Evolutionary conservation across 2,797 vertebrate species (phyloP).

Genomic region (Arvicola amphibius): DNA sequence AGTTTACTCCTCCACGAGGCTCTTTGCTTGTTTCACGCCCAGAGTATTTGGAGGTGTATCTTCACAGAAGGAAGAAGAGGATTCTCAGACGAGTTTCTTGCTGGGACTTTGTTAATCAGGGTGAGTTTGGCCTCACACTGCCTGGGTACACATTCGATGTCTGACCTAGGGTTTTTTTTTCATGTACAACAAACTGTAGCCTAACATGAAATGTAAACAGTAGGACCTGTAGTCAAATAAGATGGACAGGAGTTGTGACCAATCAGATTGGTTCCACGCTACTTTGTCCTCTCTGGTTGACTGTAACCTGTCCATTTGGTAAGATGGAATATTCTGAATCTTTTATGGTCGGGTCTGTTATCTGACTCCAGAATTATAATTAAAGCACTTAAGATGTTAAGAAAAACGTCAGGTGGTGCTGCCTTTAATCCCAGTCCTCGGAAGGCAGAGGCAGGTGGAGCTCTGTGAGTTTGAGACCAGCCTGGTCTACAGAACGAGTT

Average conservation of each 20-base stretch:
- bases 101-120: background rate
- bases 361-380: background rate
- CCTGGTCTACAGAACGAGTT: no score
- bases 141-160: background rate
- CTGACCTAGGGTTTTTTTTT: no score
- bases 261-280: background rate
- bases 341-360: background rate
- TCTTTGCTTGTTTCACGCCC: rapidly evolving
- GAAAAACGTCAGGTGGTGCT: no score
- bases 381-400: background rate
- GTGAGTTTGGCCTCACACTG: background rate
- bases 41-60: rapidly evolving
- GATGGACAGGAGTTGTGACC: background rate
- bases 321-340: background rate
- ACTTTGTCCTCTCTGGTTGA: background rate
- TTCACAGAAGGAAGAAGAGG: background rate
- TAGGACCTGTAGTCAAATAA: background rate
- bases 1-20: background rate
- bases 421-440: no score
- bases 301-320: background rate
- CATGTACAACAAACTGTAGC: background rate
- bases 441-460: no score
- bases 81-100: background rate
- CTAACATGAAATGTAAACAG: background rate
- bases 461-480: no score